Conservation (phyloP, 2,888 invertebrate genomes). For the Sabellastarte sp. region DNA sequence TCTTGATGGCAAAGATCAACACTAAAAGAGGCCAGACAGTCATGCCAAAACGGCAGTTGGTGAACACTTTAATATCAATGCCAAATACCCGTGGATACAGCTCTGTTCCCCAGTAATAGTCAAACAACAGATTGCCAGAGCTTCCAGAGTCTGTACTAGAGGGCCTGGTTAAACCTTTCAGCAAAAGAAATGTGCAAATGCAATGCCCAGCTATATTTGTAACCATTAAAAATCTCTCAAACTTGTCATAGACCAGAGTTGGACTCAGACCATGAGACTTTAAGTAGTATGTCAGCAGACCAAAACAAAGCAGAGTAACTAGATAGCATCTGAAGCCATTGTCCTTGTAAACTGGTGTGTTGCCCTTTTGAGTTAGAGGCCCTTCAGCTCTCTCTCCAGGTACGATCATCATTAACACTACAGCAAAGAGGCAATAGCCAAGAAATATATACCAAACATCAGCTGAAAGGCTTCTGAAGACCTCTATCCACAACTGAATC, state of each 20-base stretch:
- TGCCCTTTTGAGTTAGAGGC: slow-evolving; percentile 62
- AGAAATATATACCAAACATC: slow-evolving; percentile 36
- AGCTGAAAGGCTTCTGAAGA: slow-evolving; percentile 37
- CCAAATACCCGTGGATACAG: slow-evolving; percentile 63
- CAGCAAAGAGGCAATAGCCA: slow-evolving; percentile 56
- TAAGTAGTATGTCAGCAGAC: slow-evolving; percentile 43
- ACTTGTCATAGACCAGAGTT: slow-evolving; percentile 59
- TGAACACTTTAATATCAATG: slow-evolving; percentile 59
- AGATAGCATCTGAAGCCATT: slow-evolving; percentile 63
- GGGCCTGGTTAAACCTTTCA: slow-evolving; percentile 56
- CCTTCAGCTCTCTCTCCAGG: slow-evolving; percentile 59
- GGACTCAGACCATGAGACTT: slow-evolving; percentile 50
- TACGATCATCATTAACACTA: slow-evolving; percentile 59
- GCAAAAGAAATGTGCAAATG: slow-evolving; percentile 58
- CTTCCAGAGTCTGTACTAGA: slow-evolving; percentile 54
- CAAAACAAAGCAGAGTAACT: slow-evolving; percentile 57
- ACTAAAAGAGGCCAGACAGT: slow-evolving; percentile 61
- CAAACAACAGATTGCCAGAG: slow-evolving; percentile 60
- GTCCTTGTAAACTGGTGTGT: slow-evolving; percentile 60
- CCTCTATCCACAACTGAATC: slow-evolving; percentile 42
- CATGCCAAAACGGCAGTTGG: slow-evolving; percentile 62
- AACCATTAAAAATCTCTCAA: slow-evolving; percentile 61
- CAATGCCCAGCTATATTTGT: slow-evolving; percentile 60
- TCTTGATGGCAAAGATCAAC: slow-evolving; percentile 56
- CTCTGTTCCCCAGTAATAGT: slow-evolving; percentile 67